Base-by-base conservation (phyloP, 2,888 invertebrate genomes). In the Pardosa pseudoannulata region DNA sequence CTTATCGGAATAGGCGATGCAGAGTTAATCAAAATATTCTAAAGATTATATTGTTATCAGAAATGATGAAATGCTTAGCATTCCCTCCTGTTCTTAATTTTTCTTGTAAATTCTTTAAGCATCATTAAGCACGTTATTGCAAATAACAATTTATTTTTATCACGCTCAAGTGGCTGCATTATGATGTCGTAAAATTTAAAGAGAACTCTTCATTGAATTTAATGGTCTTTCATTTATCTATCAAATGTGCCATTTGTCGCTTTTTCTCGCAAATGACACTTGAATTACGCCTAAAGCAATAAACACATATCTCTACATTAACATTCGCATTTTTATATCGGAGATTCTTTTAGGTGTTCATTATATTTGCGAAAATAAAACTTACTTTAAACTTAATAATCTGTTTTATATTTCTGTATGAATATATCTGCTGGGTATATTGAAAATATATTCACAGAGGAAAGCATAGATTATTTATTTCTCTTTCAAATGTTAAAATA, bases 121-220 rank as follows among this genome's bases (percentile, higher is more conserved):
- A 73, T 73, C 79, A 80, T 80, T 80, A 73, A 80, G 65, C 73
- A 65, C 65, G 32, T 80, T 80, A 73, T 73, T 73, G 41, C 65
- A 46, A 32, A 73, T 65, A 46, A 65, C 79, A 73, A 67, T 73
- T 80, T 67, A 73, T 80, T 80, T 80, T 80, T 73, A 80, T 80
- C 41, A 65, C 79, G 67, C 79, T 78, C 41, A 80, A 80, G 79
- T 80, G 79, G 73, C 79, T 67, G 56, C 64, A 80, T 80, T 80
- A 80, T 72, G 79, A 80, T 64, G 67, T 32, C 79, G 72, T 80
- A 73, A 80, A 80, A 72, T 73, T 80, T 80, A 80, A 80, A 73
- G 79, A 73, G 64, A 80, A 50, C 41, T 80, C 65, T 80, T 72
- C 68, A 73, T 67, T 80, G 79, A 73, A 72, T 72, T 41, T 80